Base-by-base conservation (phyloP, 2,113 vertebrate species). In the Spea multiplicata region DNA sequence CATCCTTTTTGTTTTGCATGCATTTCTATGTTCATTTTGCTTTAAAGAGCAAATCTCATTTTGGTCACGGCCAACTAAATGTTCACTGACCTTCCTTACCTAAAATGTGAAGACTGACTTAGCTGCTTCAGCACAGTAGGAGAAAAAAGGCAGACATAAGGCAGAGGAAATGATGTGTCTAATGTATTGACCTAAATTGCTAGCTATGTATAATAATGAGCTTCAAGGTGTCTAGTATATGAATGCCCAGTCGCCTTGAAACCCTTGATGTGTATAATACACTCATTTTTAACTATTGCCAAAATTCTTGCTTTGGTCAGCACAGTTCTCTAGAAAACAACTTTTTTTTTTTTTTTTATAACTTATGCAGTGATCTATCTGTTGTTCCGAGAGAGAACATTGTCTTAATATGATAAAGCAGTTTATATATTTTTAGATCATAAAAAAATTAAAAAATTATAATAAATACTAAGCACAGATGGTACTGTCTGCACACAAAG, bases 101-200 rank as follows among this genome's bases (percentile, higher is more conserved):
- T 64, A 78, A 62, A 66, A 73, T 73, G 69, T 65, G 16, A 79
- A 62, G 47, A 73, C 10, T 66, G 49, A 14, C 71, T 73, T 44
- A 73, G 76, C 76, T 66, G 76, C 59, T 71, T 79, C 17, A 79
- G 69, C 70, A 65, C 76, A 66, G 76, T 64, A 66, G 69, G 59
- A 71, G 75, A 59, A 78, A 16, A 46, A 65, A 65, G 47, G 2
- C 2, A 64, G 10, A 8, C 46, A 66, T 66, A 72, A 73, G 70
- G 50, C 64, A 61, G 61, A 55, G 44, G 66, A 79, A 79, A 73
- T 73, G 69, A 79, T 79, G 62, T 79, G 76, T 73, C 76, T 79
- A 79, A 79, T 62, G 70, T 48, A 79, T 73, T 79, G 76, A 79
- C 76, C 76, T 79, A 79, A 79, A 79, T 79, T 73, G 70, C 70